phyloP scores from a whole-genome alignment of 2,797 vertebrate species.

The Sphenopsis melanotis region DNA sequence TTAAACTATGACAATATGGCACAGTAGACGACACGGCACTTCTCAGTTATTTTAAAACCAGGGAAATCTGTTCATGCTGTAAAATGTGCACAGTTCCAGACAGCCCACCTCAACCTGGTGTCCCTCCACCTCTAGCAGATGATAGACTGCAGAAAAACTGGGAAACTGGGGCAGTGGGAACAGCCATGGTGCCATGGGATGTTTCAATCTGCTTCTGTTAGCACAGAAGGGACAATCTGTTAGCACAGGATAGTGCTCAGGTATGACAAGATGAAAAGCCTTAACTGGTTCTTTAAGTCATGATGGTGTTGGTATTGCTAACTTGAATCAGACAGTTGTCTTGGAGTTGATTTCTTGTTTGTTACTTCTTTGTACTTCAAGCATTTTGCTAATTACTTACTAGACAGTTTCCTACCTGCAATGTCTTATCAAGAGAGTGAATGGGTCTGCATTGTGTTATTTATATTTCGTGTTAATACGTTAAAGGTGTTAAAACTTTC shows the following conservation, averaged over 20 bases:
- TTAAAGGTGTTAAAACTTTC: slow-evolving; percentile 35
- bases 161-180: neutral
- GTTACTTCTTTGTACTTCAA: neutral
- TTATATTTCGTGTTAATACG: slow-evolving; percentile 24
- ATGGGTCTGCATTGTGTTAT: neutral
- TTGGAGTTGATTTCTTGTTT: neutral
- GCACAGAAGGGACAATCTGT: neutral
- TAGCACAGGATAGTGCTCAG: neutral
- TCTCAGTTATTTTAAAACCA: neutral
- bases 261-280: neutral
- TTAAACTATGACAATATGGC: fast-evolving
- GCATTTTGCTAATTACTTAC: slow-evolving; percentile 18
- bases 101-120: neutral
- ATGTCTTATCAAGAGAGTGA: neutral
- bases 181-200: neutral
- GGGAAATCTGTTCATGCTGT: neutral
- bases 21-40: neutral
- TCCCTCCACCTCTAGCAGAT: neutral
- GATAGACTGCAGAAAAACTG: neutral
- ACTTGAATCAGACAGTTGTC: neutral
- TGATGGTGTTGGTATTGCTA: fast-evolving
- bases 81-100: fast-evolving
- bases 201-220: neutral
- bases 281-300: neutral
- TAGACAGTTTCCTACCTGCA: neutral